Percentiles rank a stretch among this genome's conserved stretches.
These are phyloP conservation scores for Heterochromis multidens DNA, from an alignment of 2,113 vertebrate species.

Conservation along the genomic window DNA sequence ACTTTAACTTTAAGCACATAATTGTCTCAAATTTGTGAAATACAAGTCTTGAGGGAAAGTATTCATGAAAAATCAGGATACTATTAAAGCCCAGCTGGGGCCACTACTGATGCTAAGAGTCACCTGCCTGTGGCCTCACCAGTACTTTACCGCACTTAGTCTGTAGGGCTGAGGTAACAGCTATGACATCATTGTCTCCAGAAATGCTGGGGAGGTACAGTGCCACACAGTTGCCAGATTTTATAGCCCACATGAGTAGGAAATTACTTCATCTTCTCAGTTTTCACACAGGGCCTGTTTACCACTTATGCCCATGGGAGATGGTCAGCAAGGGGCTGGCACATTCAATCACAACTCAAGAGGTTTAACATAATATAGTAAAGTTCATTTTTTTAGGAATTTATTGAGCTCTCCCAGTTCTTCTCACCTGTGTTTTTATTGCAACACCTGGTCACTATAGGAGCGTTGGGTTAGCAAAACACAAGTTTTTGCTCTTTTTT, in stretches of 20 bases:
- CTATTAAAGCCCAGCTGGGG: constrained; percentile 60
- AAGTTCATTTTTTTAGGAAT: constrained; percentile 2
- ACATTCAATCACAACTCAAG: constrained; percentile 25
- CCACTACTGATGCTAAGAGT: constrained; percentile 53
- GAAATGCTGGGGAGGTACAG: constrained; percentile 51
- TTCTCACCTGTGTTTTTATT: constrained; percentile 72
- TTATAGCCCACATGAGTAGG: constrained; percentile 59
- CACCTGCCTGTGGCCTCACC: constrained; percentile 65
- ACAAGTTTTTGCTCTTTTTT: neutral
- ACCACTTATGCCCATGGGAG: constrained; percentile 51
- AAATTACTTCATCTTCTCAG: constrained; percentile 68
- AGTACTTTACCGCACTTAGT: constrained; percentile 64
- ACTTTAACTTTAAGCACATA: constrained; percentile 52
- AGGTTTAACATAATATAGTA: constrained; percentile 11
- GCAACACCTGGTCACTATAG: constrained; percentile 43
- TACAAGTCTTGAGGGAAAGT: constrained; percentile 44
- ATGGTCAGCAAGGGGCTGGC: constrained; percentile 39
- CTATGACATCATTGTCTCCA: constrained; percentile 76
- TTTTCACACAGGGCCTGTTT: constrained; percentile 54
- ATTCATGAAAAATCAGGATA: constrained; percentile 61
- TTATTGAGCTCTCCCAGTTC: constrained; percentile 28
- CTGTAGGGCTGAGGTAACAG: constrained; percentile 52
- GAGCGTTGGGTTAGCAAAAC: constrained; percentile 31
- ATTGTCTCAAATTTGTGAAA: constrained; percentile 46
- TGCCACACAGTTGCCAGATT: constrained; percentile 66